A percentile compares a stretch with the other conserved stretches of the same genome.
phyloP scores from a whole-genome alignment of 2,888 invertebrate species.

The Idaea biselata region DNA sequence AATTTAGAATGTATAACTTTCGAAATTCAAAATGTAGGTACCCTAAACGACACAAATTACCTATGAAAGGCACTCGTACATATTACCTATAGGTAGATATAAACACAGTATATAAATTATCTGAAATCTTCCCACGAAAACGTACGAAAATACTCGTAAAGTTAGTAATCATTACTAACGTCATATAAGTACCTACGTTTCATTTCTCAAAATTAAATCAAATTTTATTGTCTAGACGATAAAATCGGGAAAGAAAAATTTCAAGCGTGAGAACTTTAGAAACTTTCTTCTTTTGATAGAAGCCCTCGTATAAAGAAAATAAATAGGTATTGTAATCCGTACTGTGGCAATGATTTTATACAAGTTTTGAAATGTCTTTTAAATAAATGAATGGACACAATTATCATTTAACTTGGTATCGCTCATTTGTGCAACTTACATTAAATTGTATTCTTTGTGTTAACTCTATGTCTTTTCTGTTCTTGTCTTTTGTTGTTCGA shows the following conservation, averaged over 20 bases:
- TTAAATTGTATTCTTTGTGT: no score
- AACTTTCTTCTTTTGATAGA: background rate
- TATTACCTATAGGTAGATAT: no score
- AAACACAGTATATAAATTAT: no score
- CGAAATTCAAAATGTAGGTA: no score
- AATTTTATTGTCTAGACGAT: conserved; percentile 1
- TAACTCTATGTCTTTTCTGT: no score
- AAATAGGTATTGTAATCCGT: background rate
- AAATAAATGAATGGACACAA: no score
- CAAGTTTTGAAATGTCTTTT: background rate
- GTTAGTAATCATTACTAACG: background rate
- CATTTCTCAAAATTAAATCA: background rate
- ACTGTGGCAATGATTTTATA: background rate
- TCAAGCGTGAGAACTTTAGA: background rate
- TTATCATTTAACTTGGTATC: no score
- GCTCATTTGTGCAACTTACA: no score
- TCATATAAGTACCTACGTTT: background rate
- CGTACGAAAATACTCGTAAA: background rate
- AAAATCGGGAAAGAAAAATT: background rate
- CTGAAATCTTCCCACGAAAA: background rate
- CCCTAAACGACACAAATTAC: no score
- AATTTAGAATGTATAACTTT: no score
- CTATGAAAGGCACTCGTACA: no score
- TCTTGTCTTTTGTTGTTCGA: no score
- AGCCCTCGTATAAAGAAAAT: background rate